Evolutionary conservation across 2,113 vertebrate species (phyloP).

Genomic region (Cryptomyrus ogoouensis): DNA sequence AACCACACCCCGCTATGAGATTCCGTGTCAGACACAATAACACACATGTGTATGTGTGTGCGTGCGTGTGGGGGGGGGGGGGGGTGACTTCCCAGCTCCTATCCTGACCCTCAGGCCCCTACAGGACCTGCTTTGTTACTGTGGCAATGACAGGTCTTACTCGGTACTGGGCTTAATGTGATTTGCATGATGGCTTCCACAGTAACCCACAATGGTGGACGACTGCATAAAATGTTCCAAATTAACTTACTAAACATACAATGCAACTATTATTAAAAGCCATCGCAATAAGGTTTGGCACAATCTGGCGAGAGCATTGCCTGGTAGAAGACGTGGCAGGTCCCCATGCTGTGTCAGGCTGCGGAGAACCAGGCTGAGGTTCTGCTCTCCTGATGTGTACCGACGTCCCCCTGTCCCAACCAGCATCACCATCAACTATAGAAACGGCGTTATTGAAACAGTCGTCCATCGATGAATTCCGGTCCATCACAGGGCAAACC

Average conservation of each 20-base stretch:
- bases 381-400: not conserved
- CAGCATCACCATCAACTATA: not conserved
- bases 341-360: not conserved
- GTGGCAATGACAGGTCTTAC: not conserved
- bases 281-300: not conserved
- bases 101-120: not conserved
- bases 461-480: not conserved
- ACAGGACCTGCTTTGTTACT: not conserved
- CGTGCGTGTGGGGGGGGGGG: not conserved
- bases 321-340: not conserved
- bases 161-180: not conserved
- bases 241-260: not conserved
- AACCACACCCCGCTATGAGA: not conserved
- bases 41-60: not conserved
- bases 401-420: not conserved
- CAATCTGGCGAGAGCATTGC: not conserved
- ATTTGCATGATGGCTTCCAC: not conserved
- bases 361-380: not conserved
- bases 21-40: not conserved
- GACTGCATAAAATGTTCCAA: not conserved
- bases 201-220: not conserved
- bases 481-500: not conserved
- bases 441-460: not conserved
- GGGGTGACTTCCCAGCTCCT: not conserved
- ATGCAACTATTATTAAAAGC: not conserved